Conservation (phyloP, 2,797 vertebrate species). For the Falco peregrinus region DNA sequence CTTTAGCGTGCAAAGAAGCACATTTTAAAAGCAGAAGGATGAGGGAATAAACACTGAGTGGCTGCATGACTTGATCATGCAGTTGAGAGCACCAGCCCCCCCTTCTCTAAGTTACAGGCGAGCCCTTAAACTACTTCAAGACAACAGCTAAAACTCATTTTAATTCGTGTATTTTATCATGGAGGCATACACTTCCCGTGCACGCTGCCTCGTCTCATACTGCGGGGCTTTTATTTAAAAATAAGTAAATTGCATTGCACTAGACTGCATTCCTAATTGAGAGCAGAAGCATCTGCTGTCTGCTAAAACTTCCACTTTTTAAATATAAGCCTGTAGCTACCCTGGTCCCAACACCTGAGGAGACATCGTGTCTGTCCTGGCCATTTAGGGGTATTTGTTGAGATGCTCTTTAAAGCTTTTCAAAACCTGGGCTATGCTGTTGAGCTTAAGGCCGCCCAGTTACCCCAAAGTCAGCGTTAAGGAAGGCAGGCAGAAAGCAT, state of each 20-base stretch:
- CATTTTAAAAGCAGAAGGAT: background rate
- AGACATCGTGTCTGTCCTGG: background rate
- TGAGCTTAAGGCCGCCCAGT: accelerated
- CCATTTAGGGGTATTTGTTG: background rate
- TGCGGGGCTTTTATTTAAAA: background rate
- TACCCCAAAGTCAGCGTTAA: background rate
- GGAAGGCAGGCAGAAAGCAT: background rate
- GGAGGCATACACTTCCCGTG: background rate
- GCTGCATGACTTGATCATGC: background rate
- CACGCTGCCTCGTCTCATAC: background rate
- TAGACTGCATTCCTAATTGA: background rate
- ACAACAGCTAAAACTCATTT: background rate
- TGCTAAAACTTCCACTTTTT: background rate
- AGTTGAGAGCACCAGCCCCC: background rate
- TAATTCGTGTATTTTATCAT: background rate
- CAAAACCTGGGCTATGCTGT: background rate
- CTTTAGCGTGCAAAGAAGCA: background rate
- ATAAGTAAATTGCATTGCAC: background rate
- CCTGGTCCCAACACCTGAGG: background rate
- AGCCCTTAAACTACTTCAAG: background rate
- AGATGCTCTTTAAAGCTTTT: background rate
- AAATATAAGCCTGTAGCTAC: background rate
- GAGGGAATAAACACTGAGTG: background rate
- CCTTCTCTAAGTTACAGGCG: background rate
- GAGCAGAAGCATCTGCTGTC: background rate